Percentiles rank a stretch among this genome's conserved stretches.
Conservation (phyloP, 2,888 invertebrate species). For the Drosophila pseudotakahashii region DNA sequence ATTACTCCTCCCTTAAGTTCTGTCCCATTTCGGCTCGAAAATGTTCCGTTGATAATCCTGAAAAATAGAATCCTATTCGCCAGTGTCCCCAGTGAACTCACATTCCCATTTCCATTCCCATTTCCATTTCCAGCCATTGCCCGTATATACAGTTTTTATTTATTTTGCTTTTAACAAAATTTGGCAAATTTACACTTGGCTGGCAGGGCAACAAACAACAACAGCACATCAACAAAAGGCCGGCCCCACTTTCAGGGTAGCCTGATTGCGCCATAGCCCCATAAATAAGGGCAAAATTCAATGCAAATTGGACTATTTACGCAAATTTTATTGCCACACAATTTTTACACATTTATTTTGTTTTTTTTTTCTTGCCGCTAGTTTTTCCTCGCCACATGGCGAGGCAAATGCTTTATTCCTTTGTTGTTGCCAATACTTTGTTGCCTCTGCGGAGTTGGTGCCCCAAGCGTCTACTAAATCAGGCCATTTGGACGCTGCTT, state of each 20-base stretch:
- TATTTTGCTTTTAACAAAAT: slow-evolving; percentile 69
- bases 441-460: slow-evolving; percentile 32
- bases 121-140: slow-evolving; percentile 42
- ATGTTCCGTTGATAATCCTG: slow-evolving; percentile 59
- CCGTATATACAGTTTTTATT: slow-evolving; percentile 38
- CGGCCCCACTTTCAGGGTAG: slow-evolving; percentile 19
- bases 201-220: slow-evolving; percentile 36
- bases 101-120: slow-evolving; percentile 17
- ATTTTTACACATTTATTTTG: slow-evolving; percentile 79
- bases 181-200: slow-evolving; percentile 80
- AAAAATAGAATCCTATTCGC: slow-evolving; percentile 47
- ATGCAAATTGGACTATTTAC: slow-evolving; percentile 83
- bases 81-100: slow-evolving; percentile 13
- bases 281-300: slow-evolving; percentile 76
- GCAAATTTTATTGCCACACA: slow-evolving; percentile 82
- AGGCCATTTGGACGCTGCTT: slow-evolving; percentile 71
- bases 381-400: slow-evolving; percentile 33
- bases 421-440: slow-evolving; percentile 34
- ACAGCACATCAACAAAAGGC: slow-evolving; percentile 19
- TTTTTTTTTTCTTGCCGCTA: slow-evolving; percentile 54
- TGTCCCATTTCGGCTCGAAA: slow-evolving; percentile 52
- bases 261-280: slow-evolving; percentile 51
- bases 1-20: neutral
- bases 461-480: slow-evolving; percentile 74
- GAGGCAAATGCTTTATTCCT: slow-evolving; percentile 38